Base-by-base conservation (phyloP, 2,888 invertebrate genomes). In the Nebria brevicollis region DNA sequence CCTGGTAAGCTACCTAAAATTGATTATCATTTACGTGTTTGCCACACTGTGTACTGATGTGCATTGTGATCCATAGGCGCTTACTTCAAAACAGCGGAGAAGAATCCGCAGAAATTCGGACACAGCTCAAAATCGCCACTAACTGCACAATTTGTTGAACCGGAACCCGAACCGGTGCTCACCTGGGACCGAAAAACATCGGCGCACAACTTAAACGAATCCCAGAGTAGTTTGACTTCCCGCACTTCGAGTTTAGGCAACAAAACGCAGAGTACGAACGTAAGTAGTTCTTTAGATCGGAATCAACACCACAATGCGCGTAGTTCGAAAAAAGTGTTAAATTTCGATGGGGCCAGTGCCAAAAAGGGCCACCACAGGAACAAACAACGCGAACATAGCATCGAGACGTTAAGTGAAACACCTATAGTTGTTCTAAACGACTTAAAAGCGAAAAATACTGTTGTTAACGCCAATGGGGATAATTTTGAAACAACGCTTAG, bases 221-320 rank as follows among this genome's bases (percentile, higher is more conserved):
- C 89, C 82, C 89, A 89, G 82, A 89, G 88, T 83, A 89, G 89
- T 83, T 83, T 89, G 75, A 89, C 88, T 70, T 89, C 89, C 25
- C 85, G 88, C 43, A 84, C 85, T 3, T 85, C 85, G 6, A 89
- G 88, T 84, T 83, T 89, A 65, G 89, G 89, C 15, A 89, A 89
- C 82, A 86, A 86, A 42, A 89, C 89, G n/a, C 89, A 89, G 84
- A 89, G 89, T 83, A 89, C 89, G 54, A 89, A 86, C 78, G 85
- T 89, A 81, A 89, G 89, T 83, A 85, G 85, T 83, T 54, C 54
- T 13, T 13, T 54, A 8, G 89, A 89, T 68, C 86, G 86, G 11
- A 84, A 84, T 64, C 75, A 75, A n/a, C 54, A 54, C 13, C 54
- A 54, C 4, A 54, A 54, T 13, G 82, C 83, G 72, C 83, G 84